Conservation (phyloP, 2,888 invertebrate genomes). For the Podabrus alpinus region DNA sequence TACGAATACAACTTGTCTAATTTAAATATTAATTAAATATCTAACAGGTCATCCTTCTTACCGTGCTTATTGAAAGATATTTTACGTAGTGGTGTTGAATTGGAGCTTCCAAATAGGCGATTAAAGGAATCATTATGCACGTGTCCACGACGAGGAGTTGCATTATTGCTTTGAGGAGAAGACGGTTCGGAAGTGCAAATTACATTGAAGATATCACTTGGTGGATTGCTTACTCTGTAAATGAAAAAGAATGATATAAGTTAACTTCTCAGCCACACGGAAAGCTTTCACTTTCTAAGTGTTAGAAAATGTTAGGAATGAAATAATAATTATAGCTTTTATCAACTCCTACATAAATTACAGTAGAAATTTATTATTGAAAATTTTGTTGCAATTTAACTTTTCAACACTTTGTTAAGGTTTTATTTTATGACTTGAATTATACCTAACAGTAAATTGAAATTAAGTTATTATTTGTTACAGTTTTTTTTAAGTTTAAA, state of each 20-base stretch:
- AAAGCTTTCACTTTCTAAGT: background rate
- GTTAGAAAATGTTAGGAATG: background rate
- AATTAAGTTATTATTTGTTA: background rate
- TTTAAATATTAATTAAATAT: background rate
- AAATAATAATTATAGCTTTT: background rate
- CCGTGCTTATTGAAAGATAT: conserved; percentile 53
- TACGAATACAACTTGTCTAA: background rate
- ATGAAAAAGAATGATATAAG: conserved; percentile 27
- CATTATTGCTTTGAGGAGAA: conserved; percentile 31
- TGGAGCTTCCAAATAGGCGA: conserved; percentile 50
- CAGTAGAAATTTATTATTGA: background rate
- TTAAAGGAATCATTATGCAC: conserved; percentile 51
- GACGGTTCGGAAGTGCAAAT: conserved; percentile 42
- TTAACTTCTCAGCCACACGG: background rate
- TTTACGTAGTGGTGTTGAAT: conserved; percentile 48
- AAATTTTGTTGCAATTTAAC: background rate
- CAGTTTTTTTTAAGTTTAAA: background rate
- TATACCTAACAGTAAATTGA: background rate
- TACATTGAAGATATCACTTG: conserved; percentile 54
- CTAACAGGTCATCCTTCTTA: conserved; percentile 25
- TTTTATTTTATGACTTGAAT: no score
- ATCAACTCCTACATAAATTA: background rate
- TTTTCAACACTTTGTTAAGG: no score
- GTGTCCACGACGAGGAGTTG: conserved; percentile 33
- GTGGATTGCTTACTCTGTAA: conserved; percentile 54